Base-by-base conservation (phyloP, 2,113 vertebrate species). In the Callocephalon fimbriatum region DNA sequence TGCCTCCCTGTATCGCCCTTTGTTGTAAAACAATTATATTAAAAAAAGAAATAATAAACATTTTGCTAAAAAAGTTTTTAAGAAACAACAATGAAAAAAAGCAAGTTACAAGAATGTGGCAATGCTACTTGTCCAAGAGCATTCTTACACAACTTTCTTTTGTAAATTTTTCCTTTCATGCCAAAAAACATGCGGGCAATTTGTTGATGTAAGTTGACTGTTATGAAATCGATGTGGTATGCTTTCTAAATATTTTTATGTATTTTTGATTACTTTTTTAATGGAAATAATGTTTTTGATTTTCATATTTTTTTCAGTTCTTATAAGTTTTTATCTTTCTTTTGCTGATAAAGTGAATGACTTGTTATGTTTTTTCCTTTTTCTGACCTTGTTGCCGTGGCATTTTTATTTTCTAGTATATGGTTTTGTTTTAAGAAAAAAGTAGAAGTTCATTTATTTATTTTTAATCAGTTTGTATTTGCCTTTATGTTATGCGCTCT, bases 101-200 rank as follows among this genome's bases (percentile, higher is more conserved):
- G 97, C 97, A 98, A 98, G 98, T 98, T 98, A 98, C 98, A 98
- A 98, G 96, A 99, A 99, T 99, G 98, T 99, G 99, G 98, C 98
- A 98, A 98, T 98, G 98, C 98, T 98, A 98, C 98, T 98, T 99
- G 98, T 99, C 98, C 99, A 98, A 99, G 99, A 99, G 98, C 99
- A 99, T 99, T 99, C 99, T 99, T 99, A 99, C 99, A 99, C 99
- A 99, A 99, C 99, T 99, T 99, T 99, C 99, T 99, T 99, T 99
- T 99, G 98, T 99, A 99, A 99, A 99, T 99, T 99, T 99, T 99
- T 99, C 91, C 99, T 99, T 99, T 99, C 99, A 99, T 99, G 99
- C 99, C 99, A 99, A 99, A 98, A 99, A 99, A 99, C 99, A 99
- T 99, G 99, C 99, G 99, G 99, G 99, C 99, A 99, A 99, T 99